Evolutionary conservation across 2,888 invertebrate species (phyloP).

Genomic region (Elegia similella): DNA sequence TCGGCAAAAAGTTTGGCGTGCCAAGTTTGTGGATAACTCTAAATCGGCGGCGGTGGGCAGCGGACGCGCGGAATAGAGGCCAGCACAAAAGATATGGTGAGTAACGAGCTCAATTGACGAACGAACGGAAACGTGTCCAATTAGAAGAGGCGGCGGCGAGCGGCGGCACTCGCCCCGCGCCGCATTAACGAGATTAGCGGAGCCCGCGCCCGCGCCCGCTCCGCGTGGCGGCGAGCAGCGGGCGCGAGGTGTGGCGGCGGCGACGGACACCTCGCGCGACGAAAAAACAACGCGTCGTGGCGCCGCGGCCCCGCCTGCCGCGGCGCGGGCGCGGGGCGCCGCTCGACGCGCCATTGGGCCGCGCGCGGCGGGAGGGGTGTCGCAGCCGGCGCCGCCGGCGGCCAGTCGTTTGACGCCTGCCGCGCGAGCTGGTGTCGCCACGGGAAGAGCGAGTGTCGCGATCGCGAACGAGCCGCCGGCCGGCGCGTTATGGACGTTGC

Average conservation of each 20-base stretch:
- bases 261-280: slow-evolving; percentile 74
- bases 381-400: slow-evolving; percentile 78
- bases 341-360: slow-evolving; percentile 70
- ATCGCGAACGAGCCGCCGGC: slow-evolving; percentile 51
- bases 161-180: slow-evolving; percentile 50
- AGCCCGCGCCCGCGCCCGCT: slow-evolving; percentile 40
- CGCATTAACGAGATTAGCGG: slow-evolving; percentile 77
- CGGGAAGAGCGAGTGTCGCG: slow-evolving; percentile 55
- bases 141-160: slow-evolving; percentile 67
- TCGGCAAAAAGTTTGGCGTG: slow-evolving; percentile 26
- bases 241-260: slow-evolving; percentile 24
- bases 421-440: slow-evolving; percentile 75
- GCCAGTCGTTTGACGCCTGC: slow-evolving; percentile 78
- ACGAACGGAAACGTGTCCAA: slow-evolving; percentile 80
- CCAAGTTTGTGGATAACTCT: slow-evolving; percentile 23
- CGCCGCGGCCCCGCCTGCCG: slow-evolving; percentile 65
- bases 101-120: slow-evolving; percentile 80
- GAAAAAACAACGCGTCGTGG: slow-evolving; percentile 71
- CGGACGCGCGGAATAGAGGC: slow-evolving; percentile 38
- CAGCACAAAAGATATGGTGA: slow-evolving; percentile 67
- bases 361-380: slow-evolving; percentile 77
- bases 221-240: slow-evolving; percentile 24
- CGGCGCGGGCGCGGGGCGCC: slow-evolving; percentile 65
- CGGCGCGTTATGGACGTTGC: slow-evolving; percentile 71
- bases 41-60: slow-evolving; percentile 28